Conservation (phyloP, 2,888 invertebrate species). For the Platycnemis pennipes region DNA sequence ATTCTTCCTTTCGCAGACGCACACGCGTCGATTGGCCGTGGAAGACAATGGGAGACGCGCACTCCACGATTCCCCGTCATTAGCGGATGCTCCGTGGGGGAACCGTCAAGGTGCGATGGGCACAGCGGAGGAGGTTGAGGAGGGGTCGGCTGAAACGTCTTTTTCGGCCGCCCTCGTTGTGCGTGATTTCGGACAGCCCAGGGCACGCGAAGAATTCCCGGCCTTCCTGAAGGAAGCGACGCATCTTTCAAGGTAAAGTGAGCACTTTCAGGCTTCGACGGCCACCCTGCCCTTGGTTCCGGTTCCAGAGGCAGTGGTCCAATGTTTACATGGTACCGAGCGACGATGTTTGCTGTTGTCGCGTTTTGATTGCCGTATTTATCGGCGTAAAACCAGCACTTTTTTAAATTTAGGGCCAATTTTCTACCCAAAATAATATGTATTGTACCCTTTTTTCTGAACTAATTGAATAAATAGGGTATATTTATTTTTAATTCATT, state of each 20-base stretch:
- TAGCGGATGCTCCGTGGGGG: background rate
- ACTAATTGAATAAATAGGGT: too few relatives aligned
- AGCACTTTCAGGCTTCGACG: background rate
- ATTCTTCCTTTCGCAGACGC: background rate
- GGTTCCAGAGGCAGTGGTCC: background rate
- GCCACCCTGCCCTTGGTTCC: background rate
- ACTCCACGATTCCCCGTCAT: background rate
- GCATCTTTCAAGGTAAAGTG: background rate
- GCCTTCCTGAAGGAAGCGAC: background rate
- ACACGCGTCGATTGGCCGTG: background rate
- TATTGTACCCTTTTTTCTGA: too few relatives aligned
- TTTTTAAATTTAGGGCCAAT: too few relatives aligned
- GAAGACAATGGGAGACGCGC: conserved; percentile 28
- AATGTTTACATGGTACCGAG: background rate
- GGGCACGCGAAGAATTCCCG: background rate
- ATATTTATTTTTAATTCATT: too few relatives aligned
- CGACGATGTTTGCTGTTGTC: background rate
- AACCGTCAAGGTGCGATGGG: conserved; percentile 34
- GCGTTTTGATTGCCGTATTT: too few relatives aligned
- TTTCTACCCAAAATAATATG: too few relatives aligned
- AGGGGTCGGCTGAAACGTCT: background rate
- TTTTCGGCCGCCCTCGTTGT: background rate
- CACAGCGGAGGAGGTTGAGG: background rate
- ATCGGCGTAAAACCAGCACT: too few relatives aligned
- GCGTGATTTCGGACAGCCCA: background rate